Conservation (phyloP, 1,140 invertebrate species). For the Dendrolimus kikuchii region DNA sequence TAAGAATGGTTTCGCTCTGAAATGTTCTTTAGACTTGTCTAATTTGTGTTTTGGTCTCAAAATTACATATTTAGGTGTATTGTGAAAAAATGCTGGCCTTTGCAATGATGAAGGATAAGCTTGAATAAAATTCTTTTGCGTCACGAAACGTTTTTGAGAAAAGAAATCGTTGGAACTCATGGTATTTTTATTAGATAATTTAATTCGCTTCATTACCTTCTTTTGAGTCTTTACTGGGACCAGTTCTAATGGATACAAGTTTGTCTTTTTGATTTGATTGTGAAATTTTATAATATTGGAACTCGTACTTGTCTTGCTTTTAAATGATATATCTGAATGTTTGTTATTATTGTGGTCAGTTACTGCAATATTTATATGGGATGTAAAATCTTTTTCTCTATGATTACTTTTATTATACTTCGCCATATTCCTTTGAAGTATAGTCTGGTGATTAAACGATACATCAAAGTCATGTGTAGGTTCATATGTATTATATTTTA, state of each 20-base stretch:
- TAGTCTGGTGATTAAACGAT: too few species aligned
- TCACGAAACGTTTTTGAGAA: conserved; percentile 18
- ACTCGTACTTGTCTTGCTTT: not conserved
- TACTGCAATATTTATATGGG: not conserved
- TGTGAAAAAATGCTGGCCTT: too few species aligned
- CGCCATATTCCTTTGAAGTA: too few species aligned
- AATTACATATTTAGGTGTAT: conserved; percentile 14
- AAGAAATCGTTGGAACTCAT: conserved; percentile 37
- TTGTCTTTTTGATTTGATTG: conserved; percentile 26
- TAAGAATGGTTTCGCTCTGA: conserved; percentile 9
- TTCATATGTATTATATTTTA: conserved; percentile 27
- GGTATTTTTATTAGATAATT: conserved; percentile 18
- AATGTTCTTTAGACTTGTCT: conserved; percentile 4
- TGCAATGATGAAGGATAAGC: too few species aligned
- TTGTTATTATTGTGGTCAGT: conserved; percentile 1
- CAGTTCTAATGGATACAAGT: conserved; percentile 25
- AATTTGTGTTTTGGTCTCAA: conserved; percentile 26
- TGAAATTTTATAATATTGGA: conserved; percentile 7
- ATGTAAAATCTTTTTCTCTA: not conserved
- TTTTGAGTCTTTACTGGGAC: conserved; percentile 12
- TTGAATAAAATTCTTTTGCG: conserved; percentile 3
- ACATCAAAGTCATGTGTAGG: not conserved
- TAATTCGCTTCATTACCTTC: conserved; percentile 27
- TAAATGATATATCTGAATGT: not conserved
- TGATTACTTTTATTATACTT: too few species aligned